phyloP scores from a whole-genome alignment of 1,140 invertebrate species.

The Epicauta chinensis region DNA sequence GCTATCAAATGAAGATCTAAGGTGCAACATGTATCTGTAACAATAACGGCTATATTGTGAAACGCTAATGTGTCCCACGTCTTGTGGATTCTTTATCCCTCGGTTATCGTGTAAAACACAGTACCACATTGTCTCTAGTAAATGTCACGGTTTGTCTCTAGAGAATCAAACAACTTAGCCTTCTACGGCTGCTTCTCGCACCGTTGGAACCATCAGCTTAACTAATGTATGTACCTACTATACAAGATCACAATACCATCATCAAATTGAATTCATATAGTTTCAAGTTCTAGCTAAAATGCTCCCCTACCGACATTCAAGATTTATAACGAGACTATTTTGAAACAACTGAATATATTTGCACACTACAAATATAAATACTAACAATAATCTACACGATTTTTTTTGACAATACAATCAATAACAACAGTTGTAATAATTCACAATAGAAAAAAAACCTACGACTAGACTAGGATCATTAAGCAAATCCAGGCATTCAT shows the following conservation, averaged over 20 bases:
- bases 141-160: constrained; percentile 23
- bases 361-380: no score
- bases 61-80: constrained; percentile 20
- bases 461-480: no score
- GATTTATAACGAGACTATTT: no score
- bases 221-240: constrained; percentile 8
- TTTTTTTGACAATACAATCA: no score
- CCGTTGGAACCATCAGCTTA: constrained; percentile 13
- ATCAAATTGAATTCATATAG: constrained; percentile 17
- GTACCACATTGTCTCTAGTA: constrained; percentile 22
- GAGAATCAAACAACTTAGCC: constrained; percentile 17
- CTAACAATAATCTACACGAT: no score
- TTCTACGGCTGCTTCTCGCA: constrained; percentile 13
- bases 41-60: constrained; percentile 18
- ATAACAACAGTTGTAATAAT: no score
- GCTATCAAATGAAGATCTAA: constrained; percentile 23
- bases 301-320: no score
- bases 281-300: no score
- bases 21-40: constrained; percentile 20
- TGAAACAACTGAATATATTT: no score
- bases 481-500: no score
- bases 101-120: constrained; percentile 21
- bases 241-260: constrained; percentile 17
- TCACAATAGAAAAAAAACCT: no score
- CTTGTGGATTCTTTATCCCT: constrained; percentile 23